A percentile compares a stretch with the other conserved stretches of the same genome.
These are phyloP conservation scores for Aphidius colemani DNA, from an alignment of 2,888 invertebrate genomes.

Conservation along the genomic window DNA sequence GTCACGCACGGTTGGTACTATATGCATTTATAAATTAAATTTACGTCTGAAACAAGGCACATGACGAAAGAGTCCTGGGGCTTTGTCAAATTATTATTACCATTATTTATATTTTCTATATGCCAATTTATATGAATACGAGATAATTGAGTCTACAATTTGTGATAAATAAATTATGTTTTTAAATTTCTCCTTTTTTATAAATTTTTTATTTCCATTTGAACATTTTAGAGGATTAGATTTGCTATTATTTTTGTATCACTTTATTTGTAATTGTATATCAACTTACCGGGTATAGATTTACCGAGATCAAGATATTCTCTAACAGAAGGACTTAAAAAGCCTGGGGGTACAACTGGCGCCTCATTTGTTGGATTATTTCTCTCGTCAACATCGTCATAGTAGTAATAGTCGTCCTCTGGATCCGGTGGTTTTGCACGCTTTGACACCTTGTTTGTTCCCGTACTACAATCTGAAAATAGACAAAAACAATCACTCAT, in stretches of 20 bases:
- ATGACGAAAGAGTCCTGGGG: neutral
- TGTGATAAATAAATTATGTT: neutral
- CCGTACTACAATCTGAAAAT: constrained; percentile 28
- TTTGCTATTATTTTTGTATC: neutral
- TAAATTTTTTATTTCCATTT: neutral
- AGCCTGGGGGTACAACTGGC: constrained; percentile 72
- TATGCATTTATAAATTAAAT: constrained; percentile 23
- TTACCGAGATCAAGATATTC: constrained; percentile 86
- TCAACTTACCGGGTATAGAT: constrained; percentile 79
- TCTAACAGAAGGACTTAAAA: constrained; percentile 82
- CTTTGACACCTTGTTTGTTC: constrained; percentile 49
- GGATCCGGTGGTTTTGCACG: constrained; percentile 60
- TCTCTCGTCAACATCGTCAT: constrained; percentile 58
- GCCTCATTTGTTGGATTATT: constrained; percentile 61
- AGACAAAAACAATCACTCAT: constrained; percentile 16
- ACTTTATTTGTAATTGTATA: no score
- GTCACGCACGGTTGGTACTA: constrained; percentile 11
- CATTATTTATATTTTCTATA: neutral
- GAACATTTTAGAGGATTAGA: neutral
- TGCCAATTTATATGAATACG: no score
- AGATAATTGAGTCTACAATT: no score
- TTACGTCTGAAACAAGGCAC: neutral
- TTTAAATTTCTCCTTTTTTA: neutral
- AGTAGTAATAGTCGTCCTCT: constrained; percentile 59
- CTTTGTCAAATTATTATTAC: neutral